phyloP scores from a whole-genome alignment of 2,113 vertebrate genomes.

The Amphiprion percula region DNA sequence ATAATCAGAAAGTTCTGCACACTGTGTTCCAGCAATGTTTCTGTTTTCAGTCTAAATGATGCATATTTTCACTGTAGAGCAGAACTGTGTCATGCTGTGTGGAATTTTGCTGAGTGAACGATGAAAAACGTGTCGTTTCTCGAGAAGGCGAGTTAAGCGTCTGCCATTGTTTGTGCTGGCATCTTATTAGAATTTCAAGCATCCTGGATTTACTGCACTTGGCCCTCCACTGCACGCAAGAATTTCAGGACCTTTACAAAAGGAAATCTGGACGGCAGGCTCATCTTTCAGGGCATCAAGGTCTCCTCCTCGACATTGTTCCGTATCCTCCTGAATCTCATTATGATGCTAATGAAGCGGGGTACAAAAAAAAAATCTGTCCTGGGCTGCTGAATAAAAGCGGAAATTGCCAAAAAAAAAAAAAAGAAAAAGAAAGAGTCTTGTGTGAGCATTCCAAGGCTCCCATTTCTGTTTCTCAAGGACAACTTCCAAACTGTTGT shows the following conservation, averaged over 20 bases:
- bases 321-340: slow-evolving; percentile 31
- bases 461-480: slow-evolving; percentile 65
- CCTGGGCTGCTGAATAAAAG: slow-evolving; percentile 32
- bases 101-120: too few species aligned
- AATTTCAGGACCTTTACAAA: neutral
- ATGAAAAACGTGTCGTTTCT: neutral
- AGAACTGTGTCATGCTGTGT: too few species aligned
- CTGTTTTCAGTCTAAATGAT: neutral
- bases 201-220: neutral
- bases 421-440: slow-evolving; percentile 9
- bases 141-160: neutral
- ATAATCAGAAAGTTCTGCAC: too few species aligned
- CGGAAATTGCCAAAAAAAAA: slow-evolving; percentile 24
- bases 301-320: slow-evolving; percentile 36
- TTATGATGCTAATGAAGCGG: slow-evolving; percentile 57
- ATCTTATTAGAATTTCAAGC: slow-evolving; percentile 3
- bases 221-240: neutral
- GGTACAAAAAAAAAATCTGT: slow-evolving; percentile 17
- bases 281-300: slow-evolving; percentile 40
- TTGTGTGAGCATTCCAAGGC: slow-evolving; percentile 29
- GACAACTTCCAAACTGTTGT: slow-evolving; percentile 56
- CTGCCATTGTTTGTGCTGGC: neutral
- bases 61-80: too few species aligned
- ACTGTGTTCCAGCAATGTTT: neutral
- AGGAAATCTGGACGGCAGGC: slow-evolving; percentile 3